Percentiles rank a stretch among this genome's conserved stretches.
Conservation (phyloP, 2,888 invertebrate genomes). For the Torymus texanus region DNA sequence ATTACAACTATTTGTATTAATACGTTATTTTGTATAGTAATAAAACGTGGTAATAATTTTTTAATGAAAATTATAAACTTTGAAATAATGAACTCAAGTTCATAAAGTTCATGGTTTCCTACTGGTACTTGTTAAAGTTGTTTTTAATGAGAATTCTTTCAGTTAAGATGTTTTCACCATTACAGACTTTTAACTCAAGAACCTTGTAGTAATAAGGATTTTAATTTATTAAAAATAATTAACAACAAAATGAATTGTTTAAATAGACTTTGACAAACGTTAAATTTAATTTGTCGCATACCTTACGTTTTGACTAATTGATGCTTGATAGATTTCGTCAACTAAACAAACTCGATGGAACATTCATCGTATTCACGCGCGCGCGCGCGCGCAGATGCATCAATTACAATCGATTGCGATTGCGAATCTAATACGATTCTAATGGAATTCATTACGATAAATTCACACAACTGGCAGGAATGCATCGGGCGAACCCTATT, state of each 20-base stretch:
- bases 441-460: slow-evolving; percentile 8
- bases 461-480: neutral
- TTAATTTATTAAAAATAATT: too few species aligned
- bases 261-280: too few species aligned
- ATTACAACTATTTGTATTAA: too few species aligned
- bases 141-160: neutral
- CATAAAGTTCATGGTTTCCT: too few species aligned
- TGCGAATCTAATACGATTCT: slow-evolving; percentile 7
- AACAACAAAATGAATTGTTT: too few species aligned
- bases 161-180: neutral
- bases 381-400: neutral
- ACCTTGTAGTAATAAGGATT: neutral
- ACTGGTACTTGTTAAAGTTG: too few species aligned
- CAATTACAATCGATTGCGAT: slow-evolving; percentile 1
- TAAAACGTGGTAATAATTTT: too few species aligned
- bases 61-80: too few species aligned
- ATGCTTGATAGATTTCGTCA: slow-evolving; percentile 2
- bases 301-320: too few species aligned
- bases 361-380: neutral
- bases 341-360: neutral
- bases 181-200: neutral
- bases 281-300: too few species aligned
- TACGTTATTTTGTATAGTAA: too few species aligned
- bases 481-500: neutral
- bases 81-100: too few species aligned